A percentile compares a stretch with the other conserved stretches of the same genome.
Conservation (phyloP, 2,797 vertebrate species). For the Ctenosaura bakeri region DNA sequence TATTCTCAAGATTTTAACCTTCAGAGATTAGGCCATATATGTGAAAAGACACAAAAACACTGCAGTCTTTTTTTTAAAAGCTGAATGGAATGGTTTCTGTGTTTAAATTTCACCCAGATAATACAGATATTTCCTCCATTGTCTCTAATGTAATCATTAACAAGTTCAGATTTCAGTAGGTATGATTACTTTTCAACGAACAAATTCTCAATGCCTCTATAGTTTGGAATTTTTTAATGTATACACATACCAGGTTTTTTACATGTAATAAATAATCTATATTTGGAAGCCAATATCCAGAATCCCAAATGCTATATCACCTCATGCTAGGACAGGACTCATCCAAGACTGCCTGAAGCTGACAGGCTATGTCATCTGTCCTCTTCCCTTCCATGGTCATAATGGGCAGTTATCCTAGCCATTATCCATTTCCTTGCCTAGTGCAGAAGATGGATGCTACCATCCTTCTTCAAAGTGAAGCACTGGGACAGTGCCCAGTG, state of each 20-base stretch:
- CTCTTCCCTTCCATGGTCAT: background rate
- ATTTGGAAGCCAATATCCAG: background rate
- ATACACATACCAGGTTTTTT: background rate
- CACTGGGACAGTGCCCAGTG: too few species aligned
- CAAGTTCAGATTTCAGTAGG: slow-evolving; percentile 65
- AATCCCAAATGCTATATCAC: background rate
- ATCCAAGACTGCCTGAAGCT: background rate
- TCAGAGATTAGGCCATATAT: slow-evolving; percentile 53
- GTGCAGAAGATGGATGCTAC: too few species aligned
- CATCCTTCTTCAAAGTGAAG: too few species aligned
- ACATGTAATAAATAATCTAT: background rate
- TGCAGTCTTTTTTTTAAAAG: slow-evolving; percentile 50
- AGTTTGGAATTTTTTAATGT: slow-evolving; percentile 35
- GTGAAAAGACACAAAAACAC: slow-evolving; percentile 61
- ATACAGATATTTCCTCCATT: slow-evolving; percentile 62
- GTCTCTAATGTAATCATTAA: slow-evolving; percentile 64
- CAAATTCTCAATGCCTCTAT: slow-evolving; percentile 63
- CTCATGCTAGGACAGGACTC: background rate
- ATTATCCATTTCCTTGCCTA: too few species aligned
- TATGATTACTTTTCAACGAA: slow-evolving; percentile 65
- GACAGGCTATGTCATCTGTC: background rate
- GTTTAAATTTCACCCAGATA: slow-evolving; percentile 68
- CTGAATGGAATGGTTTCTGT: slow-evolving; percentile 54
- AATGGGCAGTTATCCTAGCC: too few species aligned
- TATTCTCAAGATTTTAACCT: slow-evolving; percentile 63